Conservation (phyloP, 2,797 vertebrate species). For the Sebastes flavidus region DNA sequence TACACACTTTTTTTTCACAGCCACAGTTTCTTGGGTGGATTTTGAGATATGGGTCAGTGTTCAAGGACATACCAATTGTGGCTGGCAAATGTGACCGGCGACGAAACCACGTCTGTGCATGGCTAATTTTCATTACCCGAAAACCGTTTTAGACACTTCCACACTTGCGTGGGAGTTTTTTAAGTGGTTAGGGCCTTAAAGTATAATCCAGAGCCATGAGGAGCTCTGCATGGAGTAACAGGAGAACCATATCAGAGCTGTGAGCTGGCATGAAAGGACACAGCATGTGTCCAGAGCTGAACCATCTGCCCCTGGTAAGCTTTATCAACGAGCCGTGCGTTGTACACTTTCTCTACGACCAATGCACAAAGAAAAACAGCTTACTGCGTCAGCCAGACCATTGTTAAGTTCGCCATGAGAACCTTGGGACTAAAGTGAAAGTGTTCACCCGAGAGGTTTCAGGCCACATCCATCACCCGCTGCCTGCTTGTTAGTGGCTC, state of each 20-base stretch:
- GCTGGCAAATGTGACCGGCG: background rate
- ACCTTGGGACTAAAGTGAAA: background rate
- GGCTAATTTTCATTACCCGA: background rate
- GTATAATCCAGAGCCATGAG: constrained; percentile 15
- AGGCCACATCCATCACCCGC: background rate
- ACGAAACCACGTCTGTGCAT: background rate
- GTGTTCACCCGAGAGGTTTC: background rate
- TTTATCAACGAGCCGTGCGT: constrained; percentile 12
- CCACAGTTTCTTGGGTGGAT: constrained; percentile 2
- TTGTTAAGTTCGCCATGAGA: background rate
- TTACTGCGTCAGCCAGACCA: background rate
- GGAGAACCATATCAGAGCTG: constrained; percentile 42
- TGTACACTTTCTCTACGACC: constrained; percentile 20
- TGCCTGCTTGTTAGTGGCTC: background rate
- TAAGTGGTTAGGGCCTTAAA: constrained; percentile 13
- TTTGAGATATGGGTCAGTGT: constrained; percentile 32
- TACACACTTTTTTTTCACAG: constrained; percentile 2
- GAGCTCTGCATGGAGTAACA: constrained; percentile 34
- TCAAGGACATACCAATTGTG: background rate
- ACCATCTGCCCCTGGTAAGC: constrained; percentile 61
- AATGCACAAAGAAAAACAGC: constrained; percentile 5
- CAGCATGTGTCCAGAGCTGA: constrained; percentile 54
- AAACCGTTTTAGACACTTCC: background rate
- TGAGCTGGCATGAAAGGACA: constrained; percentile 49
- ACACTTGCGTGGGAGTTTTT: constrained; percentile 37